phyloP scores from a whole-genome alignment of 2,797 vertebrate species.

The Anguilla marmorata region DNA sequence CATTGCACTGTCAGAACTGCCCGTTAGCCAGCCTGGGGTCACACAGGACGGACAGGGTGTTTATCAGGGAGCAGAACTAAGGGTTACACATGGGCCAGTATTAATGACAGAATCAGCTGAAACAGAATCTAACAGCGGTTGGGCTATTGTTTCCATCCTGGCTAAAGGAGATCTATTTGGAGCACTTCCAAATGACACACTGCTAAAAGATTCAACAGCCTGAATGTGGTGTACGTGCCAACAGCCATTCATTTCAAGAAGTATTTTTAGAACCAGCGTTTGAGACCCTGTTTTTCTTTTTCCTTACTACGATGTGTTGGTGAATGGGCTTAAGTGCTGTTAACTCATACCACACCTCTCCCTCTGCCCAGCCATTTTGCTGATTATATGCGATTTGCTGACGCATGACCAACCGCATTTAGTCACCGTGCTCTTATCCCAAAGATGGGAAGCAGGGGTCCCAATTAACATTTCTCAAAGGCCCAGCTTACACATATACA shows the following conservation, averaged over 20 bases:
- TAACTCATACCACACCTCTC: slow-evolving; percentile 17
- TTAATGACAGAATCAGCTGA: neutral
- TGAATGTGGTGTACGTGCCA: slow-evolving; percentile 5
- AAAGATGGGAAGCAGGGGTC: slow-evolving; percentile 26
- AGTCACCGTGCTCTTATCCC: slow-evolving; percentile 1
- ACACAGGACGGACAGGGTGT: neutral
- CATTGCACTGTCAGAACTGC: neutral
- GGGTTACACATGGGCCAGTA: slow-evolving; percentile 19
- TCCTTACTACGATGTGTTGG: slow-evolving; percentile 37
- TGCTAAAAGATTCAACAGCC: slow-evolving; percentile 29
- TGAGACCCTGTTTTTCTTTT: slow-evolving; percentile 40
- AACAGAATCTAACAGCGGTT: neutral
- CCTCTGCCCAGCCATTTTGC: slow-evolving; percentile 18
- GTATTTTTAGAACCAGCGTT: slow-evolving; percentile 44
- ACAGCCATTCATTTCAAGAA: slow-evolving; percentile 39
- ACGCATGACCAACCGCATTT: slow-evolving; percentile 15
- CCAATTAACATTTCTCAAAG: slow-evolving; percentile 28
- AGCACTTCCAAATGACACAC: slow-evolving; percentile 9
- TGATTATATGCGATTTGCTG: slow-evolving; percentile 14
- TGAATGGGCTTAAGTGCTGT: slow-evolving; percentile 46
- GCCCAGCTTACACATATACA: neutral
- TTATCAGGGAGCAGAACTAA: neutral
- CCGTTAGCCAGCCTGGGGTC: neutral
- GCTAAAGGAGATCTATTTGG: neutral
- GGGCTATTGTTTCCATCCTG: neutral